Evolutionary conservation across 2,113 vertebrate species (phyloP).

Genomic region (Tetrao urogallus): DNA sequence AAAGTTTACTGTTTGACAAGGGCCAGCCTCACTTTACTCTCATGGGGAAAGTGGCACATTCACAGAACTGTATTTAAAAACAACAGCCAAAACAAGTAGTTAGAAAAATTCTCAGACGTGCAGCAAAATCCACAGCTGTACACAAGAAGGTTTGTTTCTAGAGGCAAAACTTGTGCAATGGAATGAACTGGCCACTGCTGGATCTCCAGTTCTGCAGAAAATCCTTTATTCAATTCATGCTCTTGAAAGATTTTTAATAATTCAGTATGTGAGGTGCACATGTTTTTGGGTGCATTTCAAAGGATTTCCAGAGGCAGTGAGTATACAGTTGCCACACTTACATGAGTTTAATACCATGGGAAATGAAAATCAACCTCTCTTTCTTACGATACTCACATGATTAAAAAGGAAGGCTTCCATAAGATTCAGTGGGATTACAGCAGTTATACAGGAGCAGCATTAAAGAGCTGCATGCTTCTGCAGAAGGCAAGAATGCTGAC

Average conservation of each 20-base stretch:
- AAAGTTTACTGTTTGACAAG: neutral
- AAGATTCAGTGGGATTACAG: neutral
- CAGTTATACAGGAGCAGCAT: neutral
- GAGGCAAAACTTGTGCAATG: fast-evolving
- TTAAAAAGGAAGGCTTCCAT: neutral
- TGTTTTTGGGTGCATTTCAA: neutral
- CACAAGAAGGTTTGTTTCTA: neutral
- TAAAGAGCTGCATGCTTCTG: neutral
- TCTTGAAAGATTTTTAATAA: neutral
- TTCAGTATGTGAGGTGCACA: neutral
- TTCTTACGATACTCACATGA: neutral
- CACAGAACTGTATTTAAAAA: neutral
- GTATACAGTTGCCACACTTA: neutral
- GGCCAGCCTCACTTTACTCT: neutral
- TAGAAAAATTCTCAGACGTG: neutral
- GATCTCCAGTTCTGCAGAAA: neutral
- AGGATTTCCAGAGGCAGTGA: neutral
- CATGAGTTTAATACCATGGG: neutral
- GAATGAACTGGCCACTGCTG: neutral
- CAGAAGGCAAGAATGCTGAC: neutral
- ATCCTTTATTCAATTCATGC: neutral
- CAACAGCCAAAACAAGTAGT: neutral
- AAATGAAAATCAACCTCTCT: neutral
- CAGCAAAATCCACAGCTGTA: neutral
- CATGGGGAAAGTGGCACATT: fast-evolving